Base-by-base conservation (phyloP, 2,888 invertebrate species). In the Trachelus troglodyta region DNA sequence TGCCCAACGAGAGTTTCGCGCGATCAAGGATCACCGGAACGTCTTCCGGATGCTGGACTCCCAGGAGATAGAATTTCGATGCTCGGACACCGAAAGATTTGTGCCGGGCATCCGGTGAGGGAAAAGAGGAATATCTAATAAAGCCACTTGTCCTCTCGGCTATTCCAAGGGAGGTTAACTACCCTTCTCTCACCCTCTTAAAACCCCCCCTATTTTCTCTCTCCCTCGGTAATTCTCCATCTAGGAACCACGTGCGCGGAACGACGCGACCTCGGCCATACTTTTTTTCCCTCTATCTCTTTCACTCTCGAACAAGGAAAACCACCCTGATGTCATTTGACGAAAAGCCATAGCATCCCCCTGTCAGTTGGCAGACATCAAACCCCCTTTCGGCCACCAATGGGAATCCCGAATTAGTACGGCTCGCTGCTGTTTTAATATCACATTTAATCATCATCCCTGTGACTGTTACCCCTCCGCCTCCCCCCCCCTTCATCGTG, bases 141-240 rank as follows among this genome's bases (percentile, higher is more conserved):
- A 83, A 83, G 81, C 83, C 80, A 83, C 84, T 83, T 75, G 80
- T 76, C 56, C 79, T 73, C 79, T 71, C 34, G 69, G 40, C 15
- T 15, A 15, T 40, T 15, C 6, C 40, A 15, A 40, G 15, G 40
- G 40, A 15, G 40, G 40, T 6, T 40, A 15, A 40, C 40, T 40
- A 40, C 15, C 40, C 40, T 1, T 15, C 40, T 40, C 15, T 40
- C 40, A 40, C 40, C 40, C 40, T 40, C 15, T 40, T 6, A 40
- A 37, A 12, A 0, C 4, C 69, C 69, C 12, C 76, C 2, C 33
- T 3, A 35, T 35, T 76, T 34, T 76, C 30, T 40, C 69, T 30
- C 9, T 34, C 75, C 75, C 77, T 76, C 77, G 77, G 80, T 78
- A 79, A 81, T 79, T 78, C 75, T 77, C 76, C 69, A 56, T 79